A percentile compares a stretch with the other conserved stretches of the same genome.
Evolutionary conservation across 1,140 invertebrate genomes (phyloP).

Genomic region (Eciton burchellii): DNA sequence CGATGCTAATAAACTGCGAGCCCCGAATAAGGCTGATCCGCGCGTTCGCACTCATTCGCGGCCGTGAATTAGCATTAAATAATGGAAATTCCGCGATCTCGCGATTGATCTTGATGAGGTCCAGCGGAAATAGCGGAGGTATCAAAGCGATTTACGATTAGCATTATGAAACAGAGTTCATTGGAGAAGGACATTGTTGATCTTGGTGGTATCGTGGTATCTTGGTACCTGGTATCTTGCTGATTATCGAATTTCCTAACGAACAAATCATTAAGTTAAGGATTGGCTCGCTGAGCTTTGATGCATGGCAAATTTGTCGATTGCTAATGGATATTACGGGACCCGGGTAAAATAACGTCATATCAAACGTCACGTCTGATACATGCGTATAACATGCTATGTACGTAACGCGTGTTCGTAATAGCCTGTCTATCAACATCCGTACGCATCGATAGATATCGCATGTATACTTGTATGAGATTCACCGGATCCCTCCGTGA

Average conservation of each 20-base stretch:
- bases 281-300: neutral
- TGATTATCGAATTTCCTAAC: neutral
- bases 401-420: neutral
- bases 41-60: neutral
- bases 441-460: neutral
- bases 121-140: no score
- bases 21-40: constrained; percentile 9
- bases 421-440: neutral
- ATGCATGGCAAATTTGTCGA: neutral
- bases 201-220: no score
- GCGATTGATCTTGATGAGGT: no score
- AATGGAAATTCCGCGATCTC: no score
- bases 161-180: no score
- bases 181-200: no score
- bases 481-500: neutral
- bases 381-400: neutral
- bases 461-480: neutral
- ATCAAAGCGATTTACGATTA: no score
- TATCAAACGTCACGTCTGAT: neutral
- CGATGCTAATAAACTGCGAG: constrained; percentile 54
- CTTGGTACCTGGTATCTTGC: neutral
- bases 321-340: neutral
- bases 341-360: neutral
- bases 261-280: neutral
- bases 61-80: no score